These are phyloP conservation scores for Ictalurus punctatus DNA, from an alignment of 2,113 vertebrate genomes.

Conservation along the genomic window DNA sequence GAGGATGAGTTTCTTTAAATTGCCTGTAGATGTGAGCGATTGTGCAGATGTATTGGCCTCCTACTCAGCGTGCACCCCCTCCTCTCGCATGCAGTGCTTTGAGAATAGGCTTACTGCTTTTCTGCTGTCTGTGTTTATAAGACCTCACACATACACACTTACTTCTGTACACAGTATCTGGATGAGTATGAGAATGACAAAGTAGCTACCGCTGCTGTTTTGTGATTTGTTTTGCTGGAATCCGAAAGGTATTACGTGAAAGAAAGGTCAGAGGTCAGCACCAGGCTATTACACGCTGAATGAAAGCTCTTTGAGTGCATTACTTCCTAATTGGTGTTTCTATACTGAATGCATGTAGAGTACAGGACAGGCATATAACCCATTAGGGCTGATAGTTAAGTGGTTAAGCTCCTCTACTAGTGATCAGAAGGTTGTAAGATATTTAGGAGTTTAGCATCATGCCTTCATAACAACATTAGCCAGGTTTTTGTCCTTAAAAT, in stretches of 20 bases:
- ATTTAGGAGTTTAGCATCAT: not conserved
- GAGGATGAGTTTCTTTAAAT: not conserved
- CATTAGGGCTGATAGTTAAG: not conserved
- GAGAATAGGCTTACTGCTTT: not conserved
- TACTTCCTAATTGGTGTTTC: not conserved
- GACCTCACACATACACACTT: slow-evolving; percentile 1
- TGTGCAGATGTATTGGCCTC: slow-evolving; percentile 8
- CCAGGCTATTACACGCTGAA: not conserved
- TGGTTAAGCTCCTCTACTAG: not conserved
- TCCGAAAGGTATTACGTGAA: not conserved
- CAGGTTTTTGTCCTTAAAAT: too few relatives aligned
- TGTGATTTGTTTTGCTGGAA: not conserved
- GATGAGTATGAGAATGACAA: not conserved
- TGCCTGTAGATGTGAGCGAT: not conserved
- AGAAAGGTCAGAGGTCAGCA: not conserved
- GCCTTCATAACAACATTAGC: not conserved
- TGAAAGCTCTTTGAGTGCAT: not conserved
- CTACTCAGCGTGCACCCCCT: not conserved
- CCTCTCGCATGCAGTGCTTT: not conserved
- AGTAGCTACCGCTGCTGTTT: not conserved
- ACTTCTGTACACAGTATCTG: not conserved
- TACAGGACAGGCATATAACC: not conserved
- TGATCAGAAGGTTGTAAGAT: not conserved
- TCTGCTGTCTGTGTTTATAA: slow-evolving; percentile 10
- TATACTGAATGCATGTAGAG: not conserved